A percentile compares a stretch with the other conserved stretches of the same genome.
These are phyloP conservation scores for Campoletis raptor DNA, from an alignment of 2,888 invertebrate species.

Conservation along the genomic window DNA sequence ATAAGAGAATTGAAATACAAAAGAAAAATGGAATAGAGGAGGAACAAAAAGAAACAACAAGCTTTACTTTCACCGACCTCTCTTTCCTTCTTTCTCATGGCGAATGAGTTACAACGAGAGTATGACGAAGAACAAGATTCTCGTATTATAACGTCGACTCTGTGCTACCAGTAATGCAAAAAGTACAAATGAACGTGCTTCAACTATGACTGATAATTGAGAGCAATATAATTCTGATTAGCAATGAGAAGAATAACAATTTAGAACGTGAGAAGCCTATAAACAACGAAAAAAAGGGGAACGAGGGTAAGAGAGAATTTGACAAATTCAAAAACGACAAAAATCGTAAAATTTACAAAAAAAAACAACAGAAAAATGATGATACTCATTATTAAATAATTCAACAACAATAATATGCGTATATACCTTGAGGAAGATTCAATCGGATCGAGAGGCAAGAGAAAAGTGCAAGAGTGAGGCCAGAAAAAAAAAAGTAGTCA, in stretches of 20 bases:
- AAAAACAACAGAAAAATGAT: background rate
- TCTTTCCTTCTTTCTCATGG: constrained; percentile 22
- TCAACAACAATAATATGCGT: background rate
- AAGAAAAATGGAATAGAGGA: constrained; percentile 11
- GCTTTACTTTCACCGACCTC: constrained; percentile 59
- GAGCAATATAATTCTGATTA: constrained; percentile 11
- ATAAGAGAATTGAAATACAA: constrained; percentile 14
- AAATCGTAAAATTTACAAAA: background rate
- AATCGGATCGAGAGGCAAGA: background rate
- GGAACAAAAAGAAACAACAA: constrained; percentile 30
- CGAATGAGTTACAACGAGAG: constrained; percentile 59
- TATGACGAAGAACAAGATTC: constrained; percentile 32
- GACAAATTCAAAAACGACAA: background rate
- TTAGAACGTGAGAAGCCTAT: background rate
- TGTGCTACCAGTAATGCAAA: constrained; percentile 24
- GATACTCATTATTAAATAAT: background rate
- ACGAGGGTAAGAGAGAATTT: background rate
- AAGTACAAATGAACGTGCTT: background rate
- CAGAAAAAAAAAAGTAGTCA: constrained; percentile 1
- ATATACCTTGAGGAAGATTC: background rate
- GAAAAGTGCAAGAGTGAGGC: constrained; percentile 6
- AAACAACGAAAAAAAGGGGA: background rate
- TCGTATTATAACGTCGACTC: constrained; percentile 35
- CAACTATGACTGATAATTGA: constrained; percentile 27
- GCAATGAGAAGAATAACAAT: background rate